Percentiles rank a stretch among this genome's conserved stretches.
These are phyloP conservation scores for Bucorvus abyssinicus DNA, from an alignment of 2,797 vertebrate species.

Conservation along the genomic window DNA sequence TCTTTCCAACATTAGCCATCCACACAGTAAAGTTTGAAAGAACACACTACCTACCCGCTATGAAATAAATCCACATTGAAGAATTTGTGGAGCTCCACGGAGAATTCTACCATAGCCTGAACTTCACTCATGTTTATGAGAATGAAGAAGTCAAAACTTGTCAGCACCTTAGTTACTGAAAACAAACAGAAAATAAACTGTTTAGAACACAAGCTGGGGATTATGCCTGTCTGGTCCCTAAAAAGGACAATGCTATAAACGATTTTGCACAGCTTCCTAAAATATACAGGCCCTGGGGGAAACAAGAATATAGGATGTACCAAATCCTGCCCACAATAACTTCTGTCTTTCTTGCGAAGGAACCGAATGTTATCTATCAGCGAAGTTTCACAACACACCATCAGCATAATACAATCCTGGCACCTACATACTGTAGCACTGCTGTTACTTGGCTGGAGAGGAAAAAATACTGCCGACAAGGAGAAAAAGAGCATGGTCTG, in stretches of 20 bases:
- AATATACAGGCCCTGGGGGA: background rate
- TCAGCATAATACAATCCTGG: slow-evolving; percentile 25
- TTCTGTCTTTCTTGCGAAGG: background rate
- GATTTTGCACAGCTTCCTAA: background rate
- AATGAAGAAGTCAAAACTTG: slow-evolving; percentile 76
- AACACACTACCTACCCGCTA: slow-evolving; percentile 86
- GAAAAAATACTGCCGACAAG: background rate
- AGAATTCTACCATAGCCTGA: slow-evolving; percentile 98
- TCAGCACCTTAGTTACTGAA: slow-evolving; percentile 80
- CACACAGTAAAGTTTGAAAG: background rate
- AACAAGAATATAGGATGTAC: background rate
- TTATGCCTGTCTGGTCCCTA: background rate
- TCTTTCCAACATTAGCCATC: background rate
- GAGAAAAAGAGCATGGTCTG: background rate
- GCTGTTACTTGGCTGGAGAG: background rate
- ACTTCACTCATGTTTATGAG: slow-evolving; percentile 93
- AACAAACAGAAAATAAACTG: slow-evolving; percentile 45
- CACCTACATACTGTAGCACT: background rate
- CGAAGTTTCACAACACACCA: background rate
- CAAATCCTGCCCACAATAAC: background rate
- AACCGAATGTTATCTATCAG: background rate
- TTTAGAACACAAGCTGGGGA: slow-evolving; percentile 32
- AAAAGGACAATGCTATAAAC: background rate
- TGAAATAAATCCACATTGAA: slow-evolving; percentile 99
- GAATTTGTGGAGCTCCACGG: slow-evolving; percentile 99